These are phyloP conservation scores for Mantis religiosa DNA, from an alignment of 2,888 invertebrate species.

Conservation along the genomic window DNA sequence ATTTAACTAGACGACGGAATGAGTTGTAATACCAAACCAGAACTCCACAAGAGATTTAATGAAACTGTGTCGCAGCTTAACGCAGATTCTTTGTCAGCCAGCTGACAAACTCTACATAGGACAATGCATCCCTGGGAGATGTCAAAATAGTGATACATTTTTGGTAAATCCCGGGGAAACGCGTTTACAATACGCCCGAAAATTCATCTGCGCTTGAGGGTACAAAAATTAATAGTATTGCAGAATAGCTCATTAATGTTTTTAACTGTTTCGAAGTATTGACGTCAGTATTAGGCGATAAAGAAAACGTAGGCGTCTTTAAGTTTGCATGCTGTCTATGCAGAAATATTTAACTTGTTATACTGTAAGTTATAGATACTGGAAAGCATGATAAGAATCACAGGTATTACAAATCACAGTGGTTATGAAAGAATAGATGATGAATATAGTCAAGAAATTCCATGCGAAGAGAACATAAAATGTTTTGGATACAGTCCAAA, in stretches of 20 bases:
- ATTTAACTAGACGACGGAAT: background rate
- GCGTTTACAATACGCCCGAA: background rate
- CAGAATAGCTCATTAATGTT: background rate
- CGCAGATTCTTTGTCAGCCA: background rate
- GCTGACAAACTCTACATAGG: background rate
- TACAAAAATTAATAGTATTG: background rate
- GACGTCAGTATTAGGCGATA: background rate
- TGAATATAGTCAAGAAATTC: conserved; percentile 7
- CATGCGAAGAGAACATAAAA: conserved; percentile 3
- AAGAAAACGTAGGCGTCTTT: background rate
- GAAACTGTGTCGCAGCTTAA: background rate
- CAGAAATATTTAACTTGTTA: background rate
- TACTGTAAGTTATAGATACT: background rate
- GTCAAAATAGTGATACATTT: background rate
- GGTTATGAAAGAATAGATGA: conserved; percentile 13
- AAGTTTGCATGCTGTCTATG: background rate
- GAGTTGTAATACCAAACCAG: background rate
- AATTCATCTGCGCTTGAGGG: background rate
- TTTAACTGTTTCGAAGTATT: background rate
- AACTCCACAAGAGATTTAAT: background rate
- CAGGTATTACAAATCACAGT: background rate
- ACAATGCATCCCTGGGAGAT: background rate
- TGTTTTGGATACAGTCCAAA: conserved; percentile 12
- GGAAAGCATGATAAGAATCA: background rate
- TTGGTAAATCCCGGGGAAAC: background rate